Conservation (phyloP, 2,113 vertebrate species). For the Ondatra zibethicus region DNA sequence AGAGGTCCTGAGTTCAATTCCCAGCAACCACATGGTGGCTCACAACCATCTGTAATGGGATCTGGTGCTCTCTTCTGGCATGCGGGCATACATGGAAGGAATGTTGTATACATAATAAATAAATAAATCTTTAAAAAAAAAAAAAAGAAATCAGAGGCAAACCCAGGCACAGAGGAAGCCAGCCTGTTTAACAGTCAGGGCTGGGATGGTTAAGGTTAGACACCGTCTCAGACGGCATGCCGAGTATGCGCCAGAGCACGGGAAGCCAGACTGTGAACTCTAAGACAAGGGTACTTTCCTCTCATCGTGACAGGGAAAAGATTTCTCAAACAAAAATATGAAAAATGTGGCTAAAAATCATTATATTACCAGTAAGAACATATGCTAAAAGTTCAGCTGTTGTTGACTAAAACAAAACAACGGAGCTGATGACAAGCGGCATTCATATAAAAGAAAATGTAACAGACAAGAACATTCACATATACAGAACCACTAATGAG, state of each 20-base stretch:
- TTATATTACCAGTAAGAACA: background rate
- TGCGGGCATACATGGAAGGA: too few species aligned
- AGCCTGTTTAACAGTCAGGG: background rate
- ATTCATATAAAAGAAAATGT: background rate
- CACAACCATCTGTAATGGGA: too few species aligned
- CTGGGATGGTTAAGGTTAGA: background rate
- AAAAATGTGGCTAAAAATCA: constrained; percentile 1
- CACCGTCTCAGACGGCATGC: background rate
- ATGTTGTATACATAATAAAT: too few species aligned
- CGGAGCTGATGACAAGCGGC: background rate
- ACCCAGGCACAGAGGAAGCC: background rate
- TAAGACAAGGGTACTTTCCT: constrained; percentile 6
- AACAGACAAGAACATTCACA: background rate
- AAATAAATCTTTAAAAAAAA: too few species aligned
- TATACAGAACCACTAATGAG: background rate
- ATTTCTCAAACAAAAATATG: constrained; percentile 43
- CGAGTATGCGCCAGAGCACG: background rate
- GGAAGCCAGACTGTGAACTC: background rate
- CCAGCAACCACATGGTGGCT: too few species aligned
- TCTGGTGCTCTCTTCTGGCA: too few species aligned
- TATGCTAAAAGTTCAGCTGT: background rate
- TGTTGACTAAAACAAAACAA: background rate
- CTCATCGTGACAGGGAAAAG: background rate
- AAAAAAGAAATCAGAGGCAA: constrained; percentile 34
- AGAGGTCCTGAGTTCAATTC: too few species aligned